Conservation (phyloP, 2,113 vertebrate species). For the Pseudorhombus dupliciocellatus region DNA sequence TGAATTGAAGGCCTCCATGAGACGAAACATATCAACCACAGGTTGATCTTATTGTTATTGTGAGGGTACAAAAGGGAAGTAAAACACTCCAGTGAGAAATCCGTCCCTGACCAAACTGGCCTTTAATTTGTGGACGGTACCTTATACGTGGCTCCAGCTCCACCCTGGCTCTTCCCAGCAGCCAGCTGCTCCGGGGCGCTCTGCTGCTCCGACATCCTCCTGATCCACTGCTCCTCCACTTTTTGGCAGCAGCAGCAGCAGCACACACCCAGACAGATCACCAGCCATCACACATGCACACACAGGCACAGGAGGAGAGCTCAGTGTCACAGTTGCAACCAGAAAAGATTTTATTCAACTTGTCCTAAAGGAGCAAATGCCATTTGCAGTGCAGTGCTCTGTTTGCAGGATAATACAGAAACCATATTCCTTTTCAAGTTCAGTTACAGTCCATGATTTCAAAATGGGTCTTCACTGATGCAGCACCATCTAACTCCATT, state of each 20-base stretch:
- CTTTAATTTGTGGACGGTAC: conserved; percentile 65
- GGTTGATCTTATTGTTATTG: no score
- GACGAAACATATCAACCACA: background rate
- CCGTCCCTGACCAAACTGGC: no score
- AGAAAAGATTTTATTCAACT: background rate
- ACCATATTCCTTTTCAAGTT: background rate
- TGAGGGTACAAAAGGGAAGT: background rate
- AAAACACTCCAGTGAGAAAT: background rate
- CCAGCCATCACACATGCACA: conserved; percentile 22
- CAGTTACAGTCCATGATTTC: conserved; percentile 3
- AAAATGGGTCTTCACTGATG: conserved; percentile 23
- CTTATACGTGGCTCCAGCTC: conserved; percentile 85
- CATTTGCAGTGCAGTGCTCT: background rate
- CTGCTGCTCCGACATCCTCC: conserved; percentile 87
- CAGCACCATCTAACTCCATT: conserved; percentile 28
- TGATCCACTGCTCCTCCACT: conserved; percentile 68
- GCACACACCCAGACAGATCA: conserved; percentile 41
- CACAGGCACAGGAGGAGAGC: background rate
- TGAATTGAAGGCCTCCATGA: background rate
- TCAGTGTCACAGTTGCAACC: conserved; percentile 10
- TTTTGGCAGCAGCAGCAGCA: conserved; percentile 16
- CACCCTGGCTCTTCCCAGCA: conserved; percentile 86
- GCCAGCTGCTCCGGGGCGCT: conserved; percentile 85
- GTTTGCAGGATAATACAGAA: background rate
- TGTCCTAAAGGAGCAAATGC: background rate